Base-by-base conservation (phyloP, 64 coral and sea anemone species). In the Montipora cactus region DNA sequence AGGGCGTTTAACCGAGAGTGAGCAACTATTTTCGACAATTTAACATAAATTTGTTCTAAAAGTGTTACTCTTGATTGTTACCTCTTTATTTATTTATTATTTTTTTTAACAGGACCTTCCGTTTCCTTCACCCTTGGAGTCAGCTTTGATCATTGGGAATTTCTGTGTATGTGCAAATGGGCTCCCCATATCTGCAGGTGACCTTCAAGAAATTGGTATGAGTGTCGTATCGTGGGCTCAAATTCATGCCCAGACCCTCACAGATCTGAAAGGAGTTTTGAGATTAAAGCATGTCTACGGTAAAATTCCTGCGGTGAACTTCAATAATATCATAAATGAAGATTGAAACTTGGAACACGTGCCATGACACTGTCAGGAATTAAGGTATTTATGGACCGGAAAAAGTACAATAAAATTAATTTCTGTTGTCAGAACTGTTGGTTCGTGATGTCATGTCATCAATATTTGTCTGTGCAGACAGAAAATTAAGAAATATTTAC, bases 61-160 rank as follows among this genome's bases (percentile, higher is more conserved):
- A 37, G 37, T 37, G 37, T 37, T 37, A 37, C 53, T 57, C 53
- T 57, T 5, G 53, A 57, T 37, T 57, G 53, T 57, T 57, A 57
- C 14, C 18, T 58, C 23, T 80, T 4, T 13, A 7, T 10, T 80
- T 55, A 0, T 22, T 45, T 90, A 90, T 14, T 59, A 51, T 22
- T 59, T 89, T 15, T 25, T 25, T 25, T 25, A 25, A 25, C 47
- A 98, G 96, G 89, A 95, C 84, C 88, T 98, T 44, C 89, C 93
- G 7, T 98, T 98, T 87, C 96, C 96, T 18, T 86, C 91, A 18
- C 78, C 96, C 4, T 15, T 87, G 59, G 96, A 95, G 52, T 81
- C 96, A 5, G 89, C 96, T 48, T 58, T 95, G 66, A 25, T 88
- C 15, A 74, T 92, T 20, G 93, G 83, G 37, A 50, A 89, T 79